phyloP scores from a whole-genome alignment of 2,797 vertebrate genomes.

The Galagoides demidoff region DNA sequence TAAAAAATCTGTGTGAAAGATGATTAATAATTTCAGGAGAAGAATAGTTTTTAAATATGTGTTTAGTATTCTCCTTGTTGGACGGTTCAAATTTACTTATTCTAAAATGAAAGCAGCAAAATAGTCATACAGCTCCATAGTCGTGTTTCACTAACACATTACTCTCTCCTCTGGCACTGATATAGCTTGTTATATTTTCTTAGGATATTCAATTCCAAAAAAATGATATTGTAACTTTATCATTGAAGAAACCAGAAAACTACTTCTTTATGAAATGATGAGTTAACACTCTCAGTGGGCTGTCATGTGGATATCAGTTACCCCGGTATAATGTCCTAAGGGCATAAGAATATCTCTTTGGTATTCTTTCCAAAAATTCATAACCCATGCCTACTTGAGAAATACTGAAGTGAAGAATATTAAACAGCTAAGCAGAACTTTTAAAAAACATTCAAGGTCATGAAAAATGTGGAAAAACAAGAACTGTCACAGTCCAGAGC shows the following conservation, averaged over 20 bases:
- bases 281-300: background rate
- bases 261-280: background rate
- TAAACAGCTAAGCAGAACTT: background rate
- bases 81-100: background rate
- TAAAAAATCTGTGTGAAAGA: background rate
- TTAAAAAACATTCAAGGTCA: background rate
- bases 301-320: background rate
- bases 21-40: background rate
- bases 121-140: background rate
- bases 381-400: background rate
- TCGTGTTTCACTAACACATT: background rate
- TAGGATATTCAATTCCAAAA: background rate
- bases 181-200: background rate
- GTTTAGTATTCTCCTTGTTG: background rate
- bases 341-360: background rate
- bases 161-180: background rate
- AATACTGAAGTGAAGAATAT: background rate
- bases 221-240: background rate
- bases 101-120: slow-evolving; percentile 38
- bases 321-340: background rate
- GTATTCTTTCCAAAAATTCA: background rate
- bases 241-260: background rate
- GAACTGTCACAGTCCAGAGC: background rate
- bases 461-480: background rate
- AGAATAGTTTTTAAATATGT: background rate